phyloP scores from a whole-genome alignment of 2,113 vertebrate species.

The Pyrgilauda ruficollis region DNA sequence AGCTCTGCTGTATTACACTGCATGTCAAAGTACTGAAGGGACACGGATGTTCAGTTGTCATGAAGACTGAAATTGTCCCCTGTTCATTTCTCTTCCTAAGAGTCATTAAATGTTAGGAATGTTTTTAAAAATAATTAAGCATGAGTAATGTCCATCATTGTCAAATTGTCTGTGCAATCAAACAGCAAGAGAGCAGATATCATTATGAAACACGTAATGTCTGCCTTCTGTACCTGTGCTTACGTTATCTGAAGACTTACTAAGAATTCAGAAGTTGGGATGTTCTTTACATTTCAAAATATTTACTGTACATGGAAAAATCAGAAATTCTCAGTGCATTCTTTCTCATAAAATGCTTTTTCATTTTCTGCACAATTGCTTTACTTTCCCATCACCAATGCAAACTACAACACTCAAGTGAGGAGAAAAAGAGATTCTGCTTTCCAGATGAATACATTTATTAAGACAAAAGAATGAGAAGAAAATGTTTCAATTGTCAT shows the following conservation, averaged over 20 bases:
- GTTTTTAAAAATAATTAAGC: constrained; percentile 47
- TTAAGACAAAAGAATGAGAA: constrained; percentile 40
- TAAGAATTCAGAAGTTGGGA: neutral
- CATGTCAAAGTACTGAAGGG: constrained; percentile 1
- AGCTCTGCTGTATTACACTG: constrained; percentile 22
- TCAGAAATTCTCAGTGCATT: neutral
- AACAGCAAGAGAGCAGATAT: constrained; percentile 17
- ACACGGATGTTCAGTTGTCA: constrained; percentile 34
- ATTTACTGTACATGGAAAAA: neutral
- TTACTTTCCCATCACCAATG: constrained; percentile 19
- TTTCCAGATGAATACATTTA: constrained; percentile 23
- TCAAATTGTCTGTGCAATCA: constrained; percentile 29
- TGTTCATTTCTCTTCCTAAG: constrained; percentile 46
- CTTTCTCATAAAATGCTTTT: constrained; percentile 8
- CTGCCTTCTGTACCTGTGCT: constrained; percentile 1
- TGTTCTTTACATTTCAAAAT: constrained; percentile 42
- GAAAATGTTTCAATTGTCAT: constrained; percentile 37
- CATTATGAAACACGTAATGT: neutral
- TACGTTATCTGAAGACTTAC: neutral
- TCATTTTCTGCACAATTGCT: constrained; percentile 36
- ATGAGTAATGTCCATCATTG: constrained; percentile 52
- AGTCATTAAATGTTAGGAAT: constrained; percentile 47
- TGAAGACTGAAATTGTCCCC: constrained; percentile 3
- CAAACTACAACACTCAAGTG: neutral
- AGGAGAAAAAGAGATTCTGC: neutral